Conservation (phyloP, 2,113 vertebrate genomes). For the Thamnaconus septentrionalis region DNA sequence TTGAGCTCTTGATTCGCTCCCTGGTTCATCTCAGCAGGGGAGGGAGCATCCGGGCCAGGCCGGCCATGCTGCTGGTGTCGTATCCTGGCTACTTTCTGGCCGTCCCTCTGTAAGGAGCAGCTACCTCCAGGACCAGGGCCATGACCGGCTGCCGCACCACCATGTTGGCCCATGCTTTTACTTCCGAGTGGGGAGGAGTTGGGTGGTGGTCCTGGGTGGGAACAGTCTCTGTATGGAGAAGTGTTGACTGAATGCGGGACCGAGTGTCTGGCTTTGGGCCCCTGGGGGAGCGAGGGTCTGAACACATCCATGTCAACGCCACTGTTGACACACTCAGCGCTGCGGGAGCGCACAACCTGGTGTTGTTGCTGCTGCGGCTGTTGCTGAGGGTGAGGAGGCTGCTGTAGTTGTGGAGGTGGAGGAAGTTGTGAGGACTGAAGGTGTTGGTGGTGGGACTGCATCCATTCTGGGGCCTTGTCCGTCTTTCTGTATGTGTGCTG, state of each 20-base stretch:
- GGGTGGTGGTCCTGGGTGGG: slow-evolving; percentile 76
- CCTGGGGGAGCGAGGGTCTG: slow-evolving; percentile 77
- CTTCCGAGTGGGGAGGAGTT: slow-evolving; percentile 72
- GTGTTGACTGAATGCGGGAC: slow-evolving; percentile 82
- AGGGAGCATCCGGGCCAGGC: slow-evolving; percentile 73
- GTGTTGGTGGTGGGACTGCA: slow-evolving; percentile 76
- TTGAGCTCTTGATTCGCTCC: slow-evolving; percentile 78
- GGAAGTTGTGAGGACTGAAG: slow-evolving; percentile 64
- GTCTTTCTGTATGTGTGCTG: slow-evolving; percentile 82
- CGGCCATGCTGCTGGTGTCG: slow-evolving; percentile 91
- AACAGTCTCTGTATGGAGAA: slow-evolving; percentile 84
- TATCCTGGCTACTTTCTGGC: slow-evolving; percentile 93
- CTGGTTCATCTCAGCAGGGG: slow-evolving; percentile 66
- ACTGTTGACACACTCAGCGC: slow-evolving; percentile 84
- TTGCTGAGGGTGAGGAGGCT: slow-evolving; percentile 62
- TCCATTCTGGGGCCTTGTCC: slow-evolving; percentile 86
- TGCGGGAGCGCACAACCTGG: slow-evolving; percentile 80
- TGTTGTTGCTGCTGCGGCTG: slow-evolving; percentile 71
- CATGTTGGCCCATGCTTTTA: slow-evolving; percentile 70
- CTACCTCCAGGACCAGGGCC: slow-evolving; percentile 57
- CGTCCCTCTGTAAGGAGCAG: slow-evolving; percentile 89
- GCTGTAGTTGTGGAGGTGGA: slow-evolving; percentile 59
- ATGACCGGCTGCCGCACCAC: slow-evolving; percentile 43
- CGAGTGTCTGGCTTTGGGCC: slow-evolving; percentile 77
- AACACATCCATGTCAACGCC: slow-evolving; percentile 80